Conservation (phyloP, 1,140 invertebrate species). For the Drosophila albomicans region DNA sequence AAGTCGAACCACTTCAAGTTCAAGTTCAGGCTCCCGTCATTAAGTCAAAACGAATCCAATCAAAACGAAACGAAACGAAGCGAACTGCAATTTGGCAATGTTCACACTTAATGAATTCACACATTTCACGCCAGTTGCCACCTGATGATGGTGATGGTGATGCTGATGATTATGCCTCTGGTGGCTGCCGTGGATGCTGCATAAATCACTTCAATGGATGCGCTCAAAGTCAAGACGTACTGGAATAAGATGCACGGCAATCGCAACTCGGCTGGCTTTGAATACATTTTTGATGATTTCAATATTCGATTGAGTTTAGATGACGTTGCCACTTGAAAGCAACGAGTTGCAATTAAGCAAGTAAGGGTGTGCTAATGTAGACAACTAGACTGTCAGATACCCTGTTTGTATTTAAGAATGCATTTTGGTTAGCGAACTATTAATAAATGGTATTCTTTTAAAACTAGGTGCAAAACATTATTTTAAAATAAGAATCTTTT, state of each 20-base stretch:
- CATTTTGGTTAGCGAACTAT: background rate
- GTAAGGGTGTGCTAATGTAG: background rate
- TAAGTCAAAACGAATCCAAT: slow-evolving; percentile 55
- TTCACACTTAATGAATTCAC: slow-evolving; percentile 77
- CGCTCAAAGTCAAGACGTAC: slow-evolving; percentile 71
- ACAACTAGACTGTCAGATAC: background rate
- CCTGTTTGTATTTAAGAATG: background rate
- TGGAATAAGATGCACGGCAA: slow-evolving; percentile 34
- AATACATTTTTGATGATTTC: slow-evolving; percentile 5
- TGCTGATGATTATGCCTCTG: background rate
- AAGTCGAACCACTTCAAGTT: slow-evolving; percentile 61
- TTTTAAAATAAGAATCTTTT: too few species aligned
- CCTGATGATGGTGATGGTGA: background rate
- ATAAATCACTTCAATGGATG: slow-evolving; percentile 68
- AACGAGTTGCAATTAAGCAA: slow-evolving; percentile 46
- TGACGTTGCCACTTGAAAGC: slow-evolving; percentile 25
- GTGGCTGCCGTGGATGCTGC: slow-evolving; percentile 31
- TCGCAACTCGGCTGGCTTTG: slow-evolving; percentile 1
- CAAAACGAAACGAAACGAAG: slow-evolving; percentile 51
- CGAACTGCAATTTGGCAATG: slow-evolving; percentile 70
- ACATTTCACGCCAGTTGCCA: slow-evolving; percentile 31
- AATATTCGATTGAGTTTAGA: slow-evolving; percentile 38
- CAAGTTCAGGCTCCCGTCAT: slow-evolving; percentile 71
- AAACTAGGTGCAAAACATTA: too few species aligned
- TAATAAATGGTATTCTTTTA: too few species aligned